Conservation (phyloP, 53 echinoderm and acorn worm genomes). For the Temnopleurus reevesii region DNA sequence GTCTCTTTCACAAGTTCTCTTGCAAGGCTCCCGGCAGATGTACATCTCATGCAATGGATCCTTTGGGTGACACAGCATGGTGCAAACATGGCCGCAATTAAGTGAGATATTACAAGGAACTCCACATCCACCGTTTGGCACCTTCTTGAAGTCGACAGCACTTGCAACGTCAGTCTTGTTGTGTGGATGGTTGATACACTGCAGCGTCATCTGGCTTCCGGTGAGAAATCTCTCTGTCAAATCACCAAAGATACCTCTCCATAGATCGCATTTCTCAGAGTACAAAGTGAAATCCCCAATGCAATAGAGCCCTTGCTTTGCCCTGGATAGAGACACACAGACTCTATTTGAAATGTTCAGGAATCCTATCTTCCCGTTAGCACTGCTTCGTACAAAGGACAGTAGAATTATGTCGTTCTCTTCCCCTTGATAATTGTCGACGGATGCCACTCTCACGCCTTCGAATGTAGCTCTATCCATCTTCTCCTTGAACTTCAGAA, state of each 20-base stretch:
- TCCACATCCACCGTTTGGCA: slow-evolving; percentile 71
- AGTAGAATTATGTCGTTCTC: slow-evolving; percentile 94
- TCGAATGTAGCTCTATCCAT: slow-evolving; percentile 70
- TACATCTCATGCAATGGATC: slow-evolving; percentile 61
- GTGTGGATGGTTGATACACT: slow-evolving; percentile 77
- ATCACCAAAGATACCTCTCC: slow-evolving; percentile 59
- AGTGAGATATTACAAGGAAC: slow-evolving; percentile 59
- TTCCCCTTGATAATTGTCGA: slow-evolving; percentile 97
- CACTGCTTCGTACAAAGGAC: slow-evolving; percentile 89
- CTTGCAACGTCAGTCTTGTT: slow-evolving; percentile 42
- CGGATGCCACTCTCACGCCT: slow-evolving; percentile 73
- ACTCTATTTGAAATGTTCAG: slow-evolving; percentile 79
- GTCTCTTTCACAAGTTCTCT: slow-evolving; percentile 2
- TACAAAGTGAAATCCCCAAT: slow-evolving; percentile 79
- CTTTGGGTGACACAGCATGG: slow-evolving; percentile 64
- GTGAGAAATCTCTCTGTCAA: slow-evolving; percentile 30
- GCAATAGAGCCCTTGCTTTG: slow-evolving; percentile 83
- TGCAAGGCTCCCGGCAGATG: slow-evolving; percentile 65
- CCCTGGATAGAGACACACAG: slow-evolving; percentile 91
- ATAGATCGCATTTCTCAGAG: slow-evolving; percentile 53
- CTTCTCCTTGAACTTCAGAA: slow-evolving; percentile 65
- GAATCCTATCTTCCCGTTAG: slow-evolving; percentile 79
- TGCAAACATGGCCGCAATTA: slow-evolving; percentile 72
- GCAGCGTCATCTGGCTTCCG: slow-evolving; percentile 56
- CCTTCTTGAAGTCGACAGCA: slow-evolving; percentile 64